Base-by-base conservation (phyloP, 1,140 invertebrate genomes). In the Chlorops oryzae region DNA sequence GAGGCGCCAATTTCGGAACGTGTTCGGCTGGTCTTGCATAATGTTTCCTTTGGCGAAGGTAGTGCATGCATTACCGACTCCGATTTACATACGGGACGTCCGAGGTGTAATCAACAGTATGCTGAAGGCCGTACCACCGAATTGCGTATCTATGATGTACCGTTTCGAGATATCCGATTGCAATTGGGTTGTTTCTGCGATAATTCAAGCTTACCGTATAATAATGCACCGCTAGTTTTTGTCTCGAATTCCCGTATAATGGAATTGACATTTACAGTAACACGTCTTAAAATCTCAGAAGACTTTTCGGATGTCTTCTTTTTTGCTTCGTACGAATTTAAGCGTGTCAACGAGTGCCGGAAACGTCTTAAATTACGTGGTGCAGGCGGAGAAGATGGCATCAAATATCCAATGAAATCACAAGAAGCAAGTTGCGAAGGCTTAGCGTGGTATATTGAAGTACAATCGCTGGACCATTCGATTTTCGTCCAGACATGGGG, bases 401-500 rank as follows among this genome's bases (percentile, higher is more conserved):
- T 78, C 0, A 75, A 76, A 27, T 82, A 82, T 24, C 81, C 81
- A 1, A 57, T 78, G 4, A 79, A 78, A 9, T 68, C 77, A 21
- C 74, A 78, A 13, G 81, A 83, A 49, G 79, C 81, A 2, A 80
- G 84, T 54, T 89, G 86, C 63, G 80, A 81, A 9, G 84, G 85
- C 12, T 70, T 85, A 41, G 85, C 86, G 2, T 88, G 86, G 82
- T 66, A 87, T 40, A 77, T 89, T 18, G 81, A 83, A 62, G 85
- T 86, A 2, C 76, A 84, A 43, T 80, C 83, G 35, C 50, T 65
- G 1, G 87, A 88, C 57, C 79, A 82, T 20, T 86, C 84, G 4
- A 74, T 89, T 2, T 88, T 87, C 56, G 73, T 88, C 17, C 71
- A 86, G 27, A 85, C 85, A 5, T 88, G 85, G 85, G 85, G 86